Percentiles rank a stretch among this genome's conserved stretches.
Evolutionary conservation across 2,113 vertebrate genomes (phyloP).

Genomic region (Notechis scutatus): DNA sequence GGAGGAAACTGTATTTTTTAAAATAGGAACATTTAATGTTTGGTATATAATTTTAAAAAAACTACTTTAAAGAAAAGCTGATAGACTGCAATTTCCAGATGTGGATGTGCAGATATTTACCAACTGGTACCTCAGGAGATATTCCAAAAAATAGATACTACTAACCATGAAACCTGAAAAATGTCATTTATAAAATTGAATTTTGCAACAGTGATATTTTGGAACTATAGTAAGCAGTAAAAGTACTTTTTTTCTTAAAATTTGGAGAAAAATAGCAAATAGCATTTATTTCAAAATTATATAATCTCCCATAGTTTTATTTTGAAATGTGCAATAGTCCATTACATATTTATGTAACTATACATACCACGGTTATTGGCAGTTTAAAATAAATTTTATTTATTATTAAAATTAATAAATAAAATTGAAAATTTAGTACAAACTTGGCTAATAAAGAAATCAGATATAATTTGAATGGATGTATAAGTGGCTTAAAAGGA

Average conservation of each 20-base stretch:
- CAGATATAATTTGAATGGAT: background rate
- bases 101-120: background rate
- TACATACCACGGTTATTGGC: background rate
- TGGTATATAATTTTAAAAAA: background rate
- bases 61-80: background rate
- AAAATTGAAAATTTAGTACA: background rate
- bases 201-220: background rate
- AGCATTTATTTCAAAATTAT: background rate
- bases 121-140: background rate
- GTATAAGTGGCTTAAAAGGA: background rate
- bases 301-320: background rate
- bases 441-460: background rate
- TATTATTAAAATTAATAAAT: background rate
- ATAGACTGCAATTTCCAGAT: background rate
- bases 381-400: background rate
- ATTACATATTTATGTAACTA: background rate
- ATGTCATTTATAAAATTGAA: background rate
- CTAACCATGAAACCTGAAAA: background rate
- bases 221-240: background rate
- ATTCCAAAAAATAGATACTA: background rate
- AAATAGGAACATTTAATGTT: background rate
- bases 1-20: background rate
- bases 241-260: background rate
- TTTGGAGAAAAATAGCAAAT: background rate
- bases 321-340: background rate